A percentile compares a stretch with the other conserved stretches of the same genome.
Evolutionary conservation across 2,113 vertebrate genomes (phyloP).

Genomic region (Oreochromis niloticus): DNA sequence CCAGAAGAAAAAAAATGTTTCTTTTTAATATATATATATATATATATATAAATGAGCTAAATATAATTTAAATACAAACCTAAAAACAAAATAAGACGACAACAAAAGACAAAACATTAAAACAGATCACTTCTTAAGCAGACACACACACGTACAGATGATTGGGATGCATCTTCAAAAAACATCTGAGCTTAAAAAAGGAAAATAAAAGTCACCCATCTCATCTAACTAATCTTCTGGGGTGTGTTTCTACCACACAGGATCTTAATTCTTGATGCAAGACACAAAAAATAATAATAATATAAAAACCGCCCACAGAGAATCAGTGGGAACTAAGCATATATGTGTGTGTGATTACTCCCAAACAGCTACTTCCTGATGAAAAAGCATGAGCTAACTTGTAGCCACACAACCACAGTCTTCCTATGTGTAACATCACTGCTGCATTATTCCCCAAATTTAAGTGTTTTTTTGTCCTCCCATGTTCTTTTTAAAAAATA

Average conservation of each 20-base stretch:
- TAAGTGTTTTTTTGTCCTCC: neutral
- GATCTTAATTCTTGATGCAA: conserved; percentile 76
- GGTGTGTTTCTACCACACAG: conserved; percentile 50
- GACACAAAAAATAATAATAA: conserved; percentile 63
- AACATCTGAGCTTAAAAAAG: conserved; percentile 3
- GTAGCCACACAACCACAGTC: neutral
- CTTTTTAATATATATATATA: neutral
- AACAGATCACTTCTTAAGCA: conserved; percentile 22
- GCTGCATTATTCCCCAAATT: neutral
- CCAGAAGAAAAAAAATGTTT: neutral
- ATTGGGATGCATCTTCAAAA: conserved; percentile 6
- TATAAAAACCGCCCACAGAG: conserved; percentile 56
- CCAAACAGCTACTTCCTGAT: conserved; percentile 15
- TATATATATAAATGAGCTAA: conserved; percentile 44
- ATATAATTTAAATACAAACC: conserved; percentile 66
- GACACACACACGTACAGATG: conserved; percentile 10
- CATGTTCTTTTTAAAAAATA: conserved; percentile 41
- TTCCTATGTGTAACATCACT: conserved; percentile 11
- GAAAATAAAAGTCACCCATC: neutral
- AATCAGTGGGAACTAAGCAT: conserved; percentile 35
- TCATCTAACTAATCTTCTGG: neutral
- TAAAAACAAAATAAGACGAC: conserved; percentile 34
- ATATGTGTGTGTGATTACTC: neutral
- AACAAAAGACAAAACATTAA: conserved; percentile 20
- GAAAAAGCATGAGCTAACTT: conserved; percentile 7